Evolutionary conservation across 2,797 vertebrate species (phyloP), one percentile per base, ranked within the genome.

Genomic region (Bradypodion pumilum): DNA sequence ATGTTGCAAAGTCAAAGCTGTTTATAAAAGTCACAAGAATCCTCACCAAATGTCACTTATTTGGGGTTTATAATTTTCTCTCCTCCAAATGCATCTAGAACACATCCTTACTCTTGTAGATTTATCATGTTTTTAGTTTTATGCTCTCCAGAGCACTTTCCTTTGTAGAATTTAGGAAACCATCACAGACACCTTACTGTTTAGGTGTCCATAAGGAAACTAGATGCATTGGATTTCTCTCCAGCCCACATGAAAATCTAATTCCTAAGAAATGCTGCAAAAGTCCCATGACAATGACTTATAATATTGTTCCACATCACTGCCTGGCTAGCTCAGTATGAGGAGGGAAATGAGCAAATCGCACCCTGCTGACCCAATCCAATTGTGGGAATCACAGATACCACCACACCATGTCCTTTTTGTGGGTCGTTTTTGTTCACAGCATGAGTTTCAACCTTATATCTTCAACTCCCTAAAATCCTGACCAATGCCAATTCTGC

Each of bases 1-100:
- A 88, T 60, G 44, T 15, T 32, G 75, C 80, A 84, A 65, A 62
- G 49, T 80, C 82, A 63, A 25, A 3, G 66, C n/a, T 83, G 66
- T 63, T 86, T 32, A 70, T 15, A 56, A 82, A 7, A 68, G 25
- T 25, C 8, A 76, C 56, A 62, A 40, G 3, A 29, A 37, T 4
- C 7, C 8, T 44, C 23, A 25, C 7, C 6, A 32, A 1, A 4
- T 2, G 1, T n/a, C 46, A 9, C 23, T 32, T 42, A 15, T 56
- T 65, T 66, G 66, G 62, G n/a, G 23, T 46, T 42, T 42, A 35
- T 10, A 7, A 3, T 4, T 27, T 21, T 5, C 21, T 52, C 37
- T 15, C 1, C 2, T 7, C 29, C 35, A 6, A 62, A 44, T 12
- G 19, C 23, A 60, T 19, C 15, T 66, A 25, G 69, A 52, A 74